Percentiles rank a stretch among this genome's conserved stretches.
These are phyloP conservation scores for Mongoloraphidia duomilia DNA, from an alignment of 2,888 invertebrate genomes.

Conservation along the genomic window DNA sequence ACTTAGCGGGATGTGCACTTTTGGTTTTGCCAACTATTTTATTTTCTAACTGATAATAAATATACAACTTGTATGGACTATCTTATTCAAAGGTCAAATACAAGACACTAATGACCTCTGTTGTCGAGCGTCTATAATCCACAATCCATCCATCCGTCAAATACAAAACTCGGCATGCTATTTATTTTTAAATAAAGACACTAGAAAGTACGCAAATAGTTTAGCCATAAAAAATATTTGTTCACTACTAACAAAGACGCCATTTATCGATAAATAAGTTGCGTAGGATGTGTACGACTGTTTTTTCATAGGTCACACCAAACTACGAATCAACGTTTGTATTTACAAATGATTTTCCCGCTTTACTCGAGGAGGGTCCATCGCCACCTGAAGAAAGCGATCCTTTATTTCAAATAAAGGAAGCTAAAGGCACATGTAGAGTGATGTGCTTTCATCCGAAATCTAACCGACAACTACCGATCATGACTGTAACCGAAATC, in stretches of 20 bases:
- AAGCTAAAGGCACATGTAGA: constrained; percentile 62
- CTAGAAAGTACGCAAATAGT: no score
- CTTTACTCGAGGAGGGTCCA: constrained; percentile 68
- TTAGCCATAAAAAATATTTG: no score
- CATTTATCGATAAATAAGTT: neutral
- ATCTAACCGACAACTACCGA: constrained; percentile 74
- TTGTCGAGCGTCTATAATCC: no score
- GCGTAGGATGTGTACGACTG: neutral
- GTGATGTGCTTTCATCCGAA: constrained; percentile 98
- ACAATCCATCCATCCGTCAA: no score
- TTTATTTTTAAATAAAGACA: constrained; percentile 6
- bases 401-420: constrained; percentile 62
- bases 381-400: constrained; percentile 50
- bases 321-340: constrained; percentile 78
- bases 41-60: no score
- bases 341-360: constrained; percentile 95
- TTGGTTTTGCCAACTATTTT: no score
- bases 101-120: no score
- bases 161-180: constrained; percentile 1
- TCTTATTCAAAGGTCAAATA: no score
- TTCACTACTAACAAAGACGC: no score
- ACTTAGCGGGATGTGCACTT: no score
- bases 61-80: no score
- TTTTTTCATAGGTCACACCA: constrained; percentile 53
- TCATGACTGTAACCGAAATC: constrained; percentile 71